These are phyloP conservation scores for Strongylocentrotus purpuratus DNA, from an alignment of 35 echinoderm and acorn worm species.

Conservation along the genomic window DNA sequence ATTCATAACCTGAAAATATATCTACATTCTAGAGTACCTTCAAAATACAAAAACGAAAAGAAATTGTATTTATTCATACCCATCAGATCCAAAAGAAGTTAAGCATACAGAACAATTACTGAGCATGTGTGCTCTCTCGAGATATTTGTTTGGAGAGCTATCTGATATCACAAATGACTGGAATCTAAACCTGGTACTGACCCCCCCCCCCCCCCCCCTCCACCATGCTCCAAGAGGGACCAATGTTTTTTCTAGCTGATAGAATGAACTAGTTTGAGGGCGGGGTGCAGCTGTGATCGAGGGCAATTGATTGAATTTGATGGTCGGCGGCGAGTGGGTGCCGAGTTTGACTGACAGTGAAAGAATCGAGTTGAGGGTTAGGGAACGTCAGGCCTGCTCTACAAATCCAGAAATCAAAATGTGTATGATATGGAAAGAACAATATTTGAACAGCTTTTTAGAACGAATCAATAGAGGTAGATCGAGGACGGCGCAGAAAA, in stretches of 20 bases:
- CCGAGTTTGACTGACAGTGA: neutral
- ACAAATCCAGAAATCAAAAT: neutral
- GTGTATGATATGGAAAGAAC: neutral
- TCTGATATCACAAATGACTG: too few species aligned
- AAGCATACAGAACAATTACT: too few species aligned
- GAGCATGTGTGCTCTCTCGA: too few species aligned
- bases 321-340: neutral
- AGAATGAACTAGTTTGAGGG: neutral
- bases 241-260: neutral
- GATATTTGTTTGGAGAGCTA: too few species aligned
- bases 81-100: too few species aligned
- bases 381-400: neutral
- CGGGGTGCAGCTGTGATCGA: neutral
- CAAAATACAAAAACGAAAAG: too few species aligned
- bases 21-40: too few species aligned
- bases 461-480: neutral
- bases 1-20: too few species aligned
- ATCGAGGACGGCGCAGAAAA: neutral
- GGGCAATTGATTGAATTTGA: neutral
- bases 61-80: too few species aligned
- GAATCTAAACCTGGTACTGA: too few species aligned
- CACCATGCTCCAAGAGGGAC: too few species aligned
- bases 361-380: neutral
- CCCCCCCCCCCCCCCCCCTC: too few species aligned
- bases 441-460: neutral